Evolutionary conservation across 2,113 vertebrate species (phyloP).

Genomic region (Boulengeromyrus knoepffleri): DNA sequence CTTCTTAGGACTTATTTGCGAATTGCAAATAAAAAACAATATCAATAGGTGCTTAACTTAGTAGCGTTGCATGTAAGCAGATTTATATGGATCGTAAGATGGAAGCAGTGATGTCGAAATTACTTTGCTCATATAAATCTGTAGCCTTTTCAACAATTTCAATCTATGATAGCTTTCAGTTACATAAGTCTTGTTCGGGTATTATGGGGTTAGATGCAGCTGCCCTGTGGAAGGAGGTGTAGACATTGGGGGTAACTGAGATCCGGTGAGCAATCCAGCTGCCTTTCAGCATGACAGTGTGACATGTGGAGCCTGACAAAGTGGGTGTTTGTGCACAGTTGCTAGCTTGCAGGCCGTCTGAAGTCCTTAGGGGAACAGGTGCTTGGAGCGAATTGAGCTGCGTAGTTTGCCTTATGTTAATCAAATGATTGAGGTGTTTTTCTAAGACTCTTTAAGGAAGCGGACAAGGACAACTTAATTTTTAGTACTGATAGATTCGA

Average conservation of each 20-base stretch:
- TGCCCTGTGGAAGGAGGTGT: background rate
- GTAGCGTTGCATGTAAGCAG: background rate
- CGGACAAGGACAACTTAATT: background rate
- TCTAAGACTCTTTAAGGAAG: background rate
- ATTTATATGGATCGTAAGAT: background rate
- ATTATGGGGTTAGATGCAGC: background rate
- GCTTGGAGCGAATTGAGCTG: background rate
- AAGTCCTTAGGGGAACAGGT: background rate
- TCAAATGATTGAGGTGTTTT: background rate
- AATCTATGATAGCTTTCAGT: background rate
- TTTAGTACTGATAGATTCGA: background rate
- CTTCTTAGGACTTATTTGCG: background rate
- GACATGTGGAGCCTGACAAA: background rate
- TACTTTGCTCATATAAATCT: background rate
- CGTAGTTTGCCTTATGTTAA: background rate
- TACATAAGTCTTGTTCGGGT: background rate
- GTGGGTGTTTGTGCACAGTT: background rate
- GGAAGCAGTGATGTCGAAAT: background rate
- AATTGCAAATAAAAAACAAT: background rate
- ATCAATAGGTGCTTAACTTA: background rate
- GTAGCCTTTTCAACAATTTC: background rate
- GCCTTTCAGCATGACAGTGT: background rate
- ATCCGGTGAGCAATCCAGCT: background rate
- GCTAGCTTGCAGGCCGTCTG: background rate
- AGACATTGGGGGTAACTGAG: background rate